phyloP scores from a whole-genome alignment of 2,888 invertebrate species.

The Aphodius sticticus region DNA sequence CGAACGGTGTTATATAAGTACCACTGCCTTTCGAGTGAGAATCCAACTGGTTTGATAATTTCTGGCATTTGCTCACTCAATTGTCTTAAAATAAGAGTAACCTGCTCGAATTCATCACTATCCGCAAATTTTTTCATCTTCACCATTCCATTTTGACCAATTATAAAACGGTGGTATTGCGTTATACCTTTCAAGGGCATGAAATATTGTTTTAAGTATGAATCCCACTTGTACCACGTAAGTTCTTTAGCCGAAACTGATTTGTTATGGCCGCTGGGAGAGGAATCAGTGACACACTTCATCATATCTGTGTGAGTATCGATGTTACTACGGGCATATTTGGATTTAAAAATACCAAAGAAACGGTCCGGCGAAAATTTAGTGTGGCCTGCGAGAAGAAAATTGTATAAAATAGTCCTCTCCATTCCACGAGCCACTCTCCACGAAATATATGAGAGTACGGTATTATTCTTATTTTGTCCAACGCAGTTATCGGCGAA shows the following conservation, averaged over 20 bases:
- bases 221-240: conserved; percentile 18
- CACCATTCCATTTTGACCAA: neutral
- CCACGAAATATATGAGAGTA: neutral
- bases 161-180: neutral
- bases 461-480: conserved; percentile 16
- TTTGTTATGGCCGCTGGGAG: neutral
- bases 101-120: neutral
- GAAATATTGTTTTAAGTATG: too few relatives aligned
- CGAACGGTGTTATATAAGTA: too few relatives aligned
- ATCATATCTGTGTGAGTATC: conserved; percentile 8
- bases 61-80: neutral
- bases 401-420: conserved; percentile 8
- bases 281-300: conserved; percentile 8
- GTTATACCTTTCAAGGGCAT: too few relatives aligned
- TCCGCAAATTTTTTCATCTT: neutral
- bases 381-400: conserved; percentile 16
- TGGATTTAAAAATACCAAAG: conserved; percentile 18
- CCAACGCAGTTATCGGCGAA: neutral
- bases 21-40: conserved; percentile 13
- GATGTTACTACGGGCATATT: conserved; percentile 10
- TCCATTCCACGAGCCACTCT: neutral
- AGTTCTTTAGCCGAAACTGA: neutral
- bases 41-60: conserved; percentile 13
- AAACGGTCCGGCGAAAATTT: neutral
- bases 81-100: neutral